Evolutionary conservation across 2,888 invertebrate species (phyloP), one percentile per base, ranked within the genome.

Genomic region (Melanargia galathea): DNA sequence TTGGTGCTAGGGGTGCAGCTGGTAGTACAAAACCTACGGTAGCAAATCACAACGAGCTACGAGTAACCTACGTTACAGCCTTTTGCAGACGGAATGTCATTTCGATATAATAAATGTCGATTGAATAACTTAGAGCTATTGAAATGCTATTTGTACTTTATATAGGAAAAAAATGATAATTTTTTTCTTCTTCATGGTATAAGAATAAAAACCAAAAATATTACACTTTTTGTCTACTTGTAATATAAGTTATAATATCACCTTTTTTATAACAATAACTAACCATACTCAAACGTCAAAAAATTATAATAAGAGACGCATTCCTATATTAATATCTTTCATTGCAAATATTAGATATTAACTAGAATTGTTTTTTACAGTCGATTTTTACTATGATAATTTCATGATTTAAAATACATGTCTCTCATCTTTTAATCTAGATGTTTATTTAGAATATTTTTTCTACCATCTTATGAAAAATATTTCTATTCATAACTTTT

Each of bases 21-120:
- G 54, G 33, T 59, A 38, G 52, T 62, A 62, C 58, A 48, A 52
- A 59, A 16, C 52, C 55, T 52, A 56, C 46, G 35, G 51, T 26
- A 46, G 26, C 20, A 18, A 35, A 59, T 51, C 38, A 62, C 59
- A 60, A 43, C 49, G 61, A 54, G 43, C 45, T n/a, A n/a, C n/a
- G n/a, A n/a, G n/a, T n/a, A n/a, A n/a, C n/a, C n/a, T n/a, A 51
- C 52, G 45, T 62, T 59, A 60, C 62, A 64, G 64, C 46, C 59
- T 62, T 64, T 55, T 13, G 4, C 11, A 62, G 62, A 64, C 60
- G 64, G 66, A 60, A 62, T 45, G 46, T 18, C 30, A 55, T 45
- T 30, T 46, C 56, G 26, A 22, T 16, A 22, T 38, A 22, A 40
- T 52, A 20, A 51, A 30, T 16, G 33, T 18, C n/a, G 52, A 20